Evolutionary conservation across 2,797 vertebrate genomes (phyloP).

Genomic region (Vipera ursinii): DNA sequence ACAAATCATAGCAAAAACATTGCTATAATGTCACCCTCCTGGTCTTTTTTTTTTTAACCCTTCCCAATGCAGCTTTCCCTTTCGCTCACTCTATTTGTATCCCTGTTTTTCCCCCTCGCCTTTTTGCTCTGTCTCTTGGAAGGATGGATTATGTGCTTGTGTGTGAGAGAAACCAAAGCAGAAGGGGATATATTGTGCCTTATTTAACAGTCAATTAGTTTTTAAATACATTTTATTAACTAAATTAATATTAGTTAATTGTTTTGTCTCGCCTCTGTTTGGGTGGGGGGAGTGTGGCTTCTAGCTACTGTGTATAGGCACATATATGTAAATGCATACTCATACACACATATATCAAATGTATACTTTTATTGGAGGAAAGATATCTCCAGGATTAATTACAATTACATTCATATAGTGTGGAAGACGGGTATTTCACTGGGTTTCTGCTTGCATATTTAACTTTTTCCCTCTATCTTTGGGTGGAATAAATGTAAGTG

Average conservation of each 20-base stretch:
- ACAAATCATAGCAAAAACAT: not conserved
- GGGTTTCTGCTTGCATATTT: not conserved
- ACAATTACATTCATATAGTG: not conserved
- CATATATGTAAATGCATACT: not conserved
- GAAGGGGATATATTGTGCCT: not conserved
- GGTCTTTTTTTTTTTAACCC: accelerated
- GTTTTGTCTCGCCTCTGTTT: not conserved
- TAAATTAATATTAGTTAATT: not conserved
- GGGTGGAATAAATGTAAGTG: not conserved
- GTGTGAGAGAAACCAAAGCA: not conserved
- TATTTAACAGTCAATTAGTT: not conserved
- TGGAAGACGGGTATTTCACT: not conserved
- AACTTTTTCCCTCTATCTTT: not conserved
- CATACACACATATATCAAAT: not conserved
- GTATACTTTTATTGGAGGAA: not conserved
- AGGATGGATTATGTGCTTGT: not conserved
- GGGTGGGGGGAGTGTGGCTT: not conserved
- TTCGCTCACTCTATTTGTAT: not conserved
- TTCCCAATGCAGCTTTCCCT: not conserved
- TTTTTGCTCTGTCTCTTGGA: not conserved
- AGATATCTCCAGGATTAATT: not conserved
- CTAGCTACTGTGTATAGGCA: not conserved
- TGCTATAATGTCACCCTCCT: not conserved
- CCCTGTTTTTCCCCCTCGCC: not conserved
- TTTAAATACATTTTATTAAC: not conserved